Conservation (phyloP, 2,113 vertebrate genomes). For the Tachysurus fulvidraco region DNA sequence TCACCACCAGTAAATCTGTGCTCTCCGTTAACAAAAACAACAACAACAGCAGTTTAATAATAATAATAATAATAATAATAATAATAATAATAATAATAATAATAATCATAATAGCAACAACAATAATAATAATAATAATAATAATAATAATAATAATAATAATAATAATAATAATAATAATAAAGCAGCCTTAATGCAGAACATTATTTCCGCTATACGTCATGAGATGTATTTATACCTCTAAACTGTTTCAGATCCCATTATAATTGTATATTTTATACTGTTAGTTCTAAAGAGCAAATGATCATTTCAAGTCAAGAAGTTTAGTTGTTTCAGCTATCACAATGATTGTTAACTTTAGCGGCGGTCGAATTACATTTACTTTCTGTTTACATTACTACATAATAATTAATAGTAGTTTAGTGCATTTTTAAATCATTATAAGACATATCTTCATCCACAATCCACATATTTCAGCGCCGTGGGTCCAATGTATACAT, state of each 20-base stretch:
- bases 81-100: constrained; percentile 2
- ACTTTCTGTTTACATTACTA: neutral
- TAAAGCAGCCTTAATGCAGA: neutral
- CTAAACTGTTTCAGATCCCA: neutral
- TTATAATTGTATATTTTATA: neutral
- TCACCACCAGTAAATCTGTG: neutral
- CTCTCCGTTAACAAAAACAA: neutral
- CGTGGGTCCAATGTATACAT: neutral
- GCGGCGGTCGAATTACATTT: neutral
- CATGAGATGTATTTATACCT: neutral
- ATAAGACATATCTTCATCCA: neutral
- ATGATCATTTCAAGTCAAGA: neutral
- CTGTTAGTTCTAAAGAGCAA: neutral
- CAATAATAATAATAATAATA: neutral
- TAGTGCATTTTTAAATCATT: neutral
- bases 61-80: neutral
- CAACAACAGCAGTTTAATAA: neutral
- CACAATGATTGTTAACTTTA: neutral
- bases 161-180: neutral
- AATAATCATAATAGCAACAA: too few relatives aligned
- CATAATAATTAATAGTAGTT: neutral
- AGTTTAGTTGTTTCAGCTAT: neutral
- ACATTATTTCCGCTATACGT: neutral
- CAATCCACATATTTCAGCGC: neutral
- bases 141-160: constrained; percentile 22